phyloP scores from a whole-genome alignment of 1,140 invertebrate species.

The Delia radicum region DNA sequence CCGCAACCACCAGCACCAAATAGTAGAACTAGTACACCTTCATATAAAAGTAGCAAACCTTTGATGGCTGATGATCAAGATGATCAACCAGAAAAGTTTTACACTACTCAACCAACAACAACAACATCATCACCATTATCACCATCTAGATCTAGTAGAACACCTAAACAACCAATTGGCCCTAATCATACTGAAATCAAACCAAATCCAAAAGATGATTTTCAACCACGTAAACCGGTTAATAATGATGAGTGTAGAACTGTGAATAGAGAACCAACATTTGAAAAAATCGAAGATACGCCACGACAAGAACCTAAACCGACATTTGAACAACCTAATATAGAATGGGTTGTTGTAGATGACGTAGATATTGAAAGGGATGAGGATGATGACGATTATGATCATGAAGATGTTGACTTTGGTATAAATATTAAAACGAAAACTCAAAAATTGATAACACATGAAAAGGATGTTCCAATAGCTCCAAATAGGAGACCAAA shows the following conservation, averaged over 20 bases:
- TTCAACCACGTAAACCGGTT: not conserved
- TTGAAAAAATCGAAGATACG: conserved; percentile 14
- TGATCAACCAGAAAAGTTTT: conserved; percentile 1
- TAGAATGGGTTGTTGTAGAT: not conserved
- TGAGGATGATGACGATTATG: not conserved
- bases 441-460: not conserved
- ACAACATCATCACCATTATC: conserved; percentile 27
- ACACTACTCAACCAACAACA: conserved; percentile 28
- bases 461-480: not conserved
- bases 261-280: conserved; percentile 34
- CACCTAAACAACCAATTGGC: conserved; percentile 25
- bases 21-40: conserved; percentile 28
- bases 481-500: not conserved
- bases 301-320: not conserved
- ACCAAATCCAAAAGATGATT: not conserved
- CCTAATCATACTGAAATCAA: not conserved
- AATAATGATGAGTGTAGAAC: conserved; percentile 31
- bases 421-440: not conserved
- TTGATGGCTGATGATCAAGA: conserved; percentile 25
- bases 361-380: not conserved
- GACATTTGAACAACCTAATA: not conserved
- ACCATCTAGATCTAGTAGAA: conserved; percentile 12
- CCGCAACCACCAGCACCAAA: conserved; percentile 33
- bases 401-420: not conserved
- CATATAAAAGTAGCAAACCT: conserved; percentile 29